These are phyloP conservation scores for Bos taurus DNA, from an alignment of 2,113 vertebrate genomes.

Conservation along the genomic window ARS-UCD2.0 NC_037348.1:11936001-11936500, in stretches of 20 bases:
- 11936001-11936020: too few relatives aligned
- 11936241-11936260: background rate
- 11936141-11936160: background rate
- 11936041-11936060: too few relatives aligned
- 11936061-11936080: too few relatives aligned
- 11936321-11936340: background rate
- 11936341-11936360: background rate
- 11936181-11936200: accelerated
- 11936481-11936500: background rate
- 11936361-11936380: background rate
- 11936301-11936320: background rate
- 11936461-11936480: background rate
- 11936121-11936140: background rate
- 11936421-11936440: background rate
- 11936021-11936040: too few relatives aligned
- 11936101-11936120: background rate
- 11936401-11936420: background rate
- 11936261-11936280: background rate
- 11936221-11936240: background rate
- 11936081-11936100: too few relatives aligned
- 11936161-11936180: background rate
- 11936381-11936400: background rate
- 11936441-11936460: background rate
- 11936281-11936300: background rate
- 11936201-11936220: background rate